Evolutionary conservation across 2,888 invertebrate species (phyloP).

Genomic region (Stenolophus ochropezus): DNA sequence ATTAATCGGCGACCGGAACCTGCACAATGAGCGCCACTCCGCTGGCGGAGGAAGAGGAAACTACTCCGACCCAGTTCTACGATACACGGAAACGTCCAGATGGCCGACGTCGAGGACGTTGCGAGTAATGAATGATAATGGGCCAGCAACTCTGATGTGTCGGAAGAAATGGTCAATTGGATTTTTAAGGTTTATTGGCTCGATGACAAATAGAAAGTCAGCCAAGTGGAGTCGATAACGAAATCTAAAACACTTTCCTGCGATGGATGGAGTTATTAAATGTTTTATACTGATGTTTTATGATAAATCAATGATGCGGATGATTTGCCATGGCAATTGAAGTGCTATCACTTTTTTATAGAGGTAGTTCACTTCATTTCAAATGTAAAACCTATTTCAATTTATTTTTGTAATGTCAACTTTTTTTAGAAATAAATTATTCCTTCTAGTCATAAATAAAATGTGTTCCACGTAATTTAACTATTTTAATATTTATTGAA

Average conservation of each 20-base stretch:
- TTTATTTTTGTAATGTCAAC: no score
- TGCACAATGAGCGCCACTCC: neutral
- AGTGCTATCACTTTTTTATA: neutral
- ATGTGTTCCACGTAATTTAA: no score
- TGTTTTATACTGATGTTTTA: neutral
- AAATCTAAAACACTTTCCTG: slow-evolving; percentile 26
- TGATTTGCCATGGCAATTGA: neutral
- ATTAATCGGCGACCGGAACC: slow-evolving; percentile 3
- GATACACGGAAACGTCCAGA: slow-evolving; percentile 17
- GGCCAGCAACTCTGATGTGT: slow-evolving; percentile 1
- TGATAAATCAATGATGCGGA: neutral
- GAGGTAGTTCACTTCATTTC: no score
- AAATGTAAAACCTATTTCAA: no score
- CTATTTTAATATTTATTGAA: no score
- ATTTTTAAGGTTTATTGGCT: slow-evolving; percentile 44
- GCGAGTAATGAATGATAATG: slow-evolving; percentile 27
- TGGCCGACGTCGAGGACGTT: neutral
- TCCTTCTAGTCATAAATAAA: no score
- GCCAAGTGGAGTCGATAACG: slow-evolving; percentile 7
- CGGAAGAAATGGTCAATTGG: slow-evolving; percentile 32
- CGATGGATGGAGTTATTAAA: slow-evolving; percentile 8
- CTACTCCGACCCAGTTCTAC: slow-evolving; percentile 4
- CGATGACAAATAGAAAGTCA: slow-evolving; percentile 31
- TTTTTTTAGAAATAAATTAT: no score
- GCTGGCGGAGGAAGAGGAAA: neutral